A percentile compares a stretch with the other conserved stretches of the same genome.
Conservation (phyloP, 2,888 invertebrate genomes). For the Schizotus pectinicornis region DNA sequence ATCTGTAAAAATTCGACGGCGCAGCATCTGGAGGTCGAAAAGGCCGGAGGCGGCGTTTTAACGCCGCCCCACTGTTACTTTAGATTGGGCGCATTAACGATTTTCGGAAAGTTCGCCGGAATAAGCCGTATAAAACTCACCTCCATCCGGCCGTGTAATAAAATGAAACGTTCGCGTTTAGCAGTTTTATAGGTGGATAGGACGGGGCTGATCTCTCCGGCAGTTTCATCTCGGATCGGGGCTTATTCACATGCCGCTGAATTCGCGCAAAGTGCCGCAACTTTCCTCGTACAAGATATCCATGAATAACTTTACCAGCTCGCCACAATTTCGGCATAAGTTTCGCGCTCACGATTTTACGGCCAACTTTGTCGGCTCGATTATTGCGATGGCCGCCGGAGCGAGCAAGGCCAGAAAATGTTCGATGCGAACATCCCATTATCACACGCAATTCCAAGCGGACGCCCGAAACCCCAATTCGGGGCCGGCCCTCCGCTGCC, state of each 20-base stretch:
- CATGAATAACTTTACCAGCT: constrained; percentile 43
- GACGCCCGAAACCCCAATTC: too few species aligned
- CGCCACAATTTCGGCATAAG: constrained; percentile 44
- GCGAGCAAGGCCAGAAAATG: not conserved
- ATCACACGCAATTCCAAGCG: too few species aligned
- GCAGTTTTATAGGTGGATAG: constrained; percentile 49
- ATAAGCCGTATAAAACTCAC: constrained; percentile 50
- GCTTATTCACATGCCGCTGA: constrained; percentile 52
- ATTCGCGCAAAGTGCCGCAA: constrained; percentile 50
- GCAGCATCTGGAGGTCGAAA: constrained; percentile 14
- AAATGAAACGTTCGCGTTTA: constrained; percentile 52
- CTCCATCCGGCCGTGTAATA: constrained; percentile 49
- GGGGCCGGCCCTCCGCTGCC: too few species aligned
- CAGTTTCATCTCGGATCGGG: constrained; percentile 47
- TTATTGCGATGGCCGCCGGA: constrained; percentile 5
- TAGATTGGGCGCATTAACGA: constrained; percentile 45
- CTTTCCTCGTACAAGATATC: constrained; percentile 48
- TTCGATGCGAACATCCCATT: too few species aligned
- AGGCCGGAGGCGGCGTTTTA: constrained; percentile 12
- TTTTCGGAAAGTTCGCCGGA: constrained; percentile 45
- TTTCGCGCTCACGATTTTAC: constrained; percentile 26
- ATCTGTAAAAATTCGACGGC: constrained; percentile 2
- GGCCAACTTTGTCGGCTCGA: constrained; percentile 26
- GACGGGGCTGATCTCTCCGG: constrained; percentile 43
- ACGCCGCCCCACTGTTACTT: constrained; percentile 30